Evolutionary conservation across 2,888 invertebrate species (phyloP).

Genomic region (Nomada lathburiana): DNA sequence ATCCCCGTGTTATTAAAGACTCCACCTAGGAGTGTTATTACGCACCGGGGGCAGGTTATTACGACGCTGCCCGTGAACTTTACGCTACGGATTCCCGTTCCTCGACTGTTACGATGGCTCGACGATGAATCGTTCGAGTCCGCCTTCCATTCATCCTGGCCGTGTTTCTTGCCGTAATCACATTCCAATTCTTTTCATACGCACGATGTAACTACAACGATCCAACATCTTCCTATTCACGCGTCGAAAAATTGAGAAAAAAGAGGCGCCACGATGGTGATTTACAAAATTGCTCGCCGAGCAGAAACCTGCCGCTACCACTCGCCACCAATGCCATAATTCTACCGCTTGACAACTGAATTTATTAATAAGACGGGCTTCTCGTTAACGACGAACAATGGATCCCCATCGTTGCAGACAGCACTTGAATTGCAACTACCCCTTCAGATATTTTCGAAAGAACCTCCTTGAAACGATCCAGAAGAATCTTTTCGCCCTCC

Average conservation of each 20-base stretch:
- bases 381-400: neutral
- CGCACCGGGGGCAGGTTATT: constrained; percentile 63
- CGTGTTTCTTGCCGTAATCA: constrained; percentile 12
- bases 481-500: neutral
- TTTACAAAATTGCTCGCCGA: constrained; percentile 13
- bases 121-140: constrained; percentile 35
- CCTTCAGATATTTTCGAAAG: too few relatives aligned
- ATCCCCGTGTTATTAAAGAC: constrained; percentile 69
- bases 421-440: too few relatives aligned
- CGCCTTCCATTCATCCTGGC: constrained; percentile 1
- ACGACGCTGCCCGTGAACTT: constrained; percentile 53
- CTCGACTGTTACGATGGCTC: constrained; percentile 5
- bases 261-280: neutral
- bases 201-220: neutral
- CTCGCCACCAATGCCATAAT: constrained; percentile 15
- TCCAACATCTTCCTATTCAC: constrained; percentile 10
- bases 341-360: constrained; percentile 11
- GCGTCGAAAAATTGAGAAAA: constrained; percentile 9
- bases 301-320: neutral
- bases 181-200: neutral
- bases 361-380: constrained; percentile 17
- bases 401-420: neutral
- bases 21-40: constrained; percentile 59
- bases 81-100: constrained; percentile 16
- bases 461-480: too few relatives aligned